Evolutionary conservation across 2,113 vertebrate species (phyloP).

Genomic region (Corynorhinus townsendii): DNA sequence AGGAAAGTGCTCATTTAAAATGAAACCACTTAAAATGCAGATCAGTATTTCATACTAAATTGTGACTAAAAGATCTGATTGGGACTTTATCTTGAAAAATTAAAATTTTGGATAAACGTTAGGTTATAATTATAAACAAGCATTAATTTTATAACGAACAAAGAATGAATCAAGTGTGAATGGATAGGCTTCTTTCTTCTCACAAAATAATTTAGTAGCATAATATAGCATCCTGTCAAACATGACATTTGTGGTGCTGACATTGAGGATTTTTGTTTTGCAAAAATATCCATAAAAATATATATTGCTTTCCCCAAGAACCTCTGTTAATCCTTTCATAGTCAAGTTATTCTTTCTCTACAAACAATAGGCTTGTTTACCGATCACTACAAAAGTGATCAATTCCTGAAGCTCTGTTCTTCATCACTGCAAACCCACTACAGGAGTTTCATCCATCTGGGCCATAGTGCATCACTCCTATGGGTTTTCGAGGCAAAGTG

Average conservation of each 20-base stretch:
- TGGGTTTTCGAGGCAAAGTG: not conserved
- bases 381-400: not conserved
- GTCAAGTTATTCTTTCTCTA: not conserved
- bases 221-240: not conserved
- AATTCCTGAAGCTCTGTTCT: not conserved
- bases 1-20: not conserved
- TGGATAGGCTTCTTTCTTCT: conserved; percentile 10
- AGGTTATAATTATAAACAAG: conserved; percentile 12
- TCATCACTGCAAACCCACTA: not conserved
- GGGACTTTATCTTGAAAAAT: conserved; percentile 18
- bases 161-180: conserved; percentile 14
- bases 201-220: not conserved
- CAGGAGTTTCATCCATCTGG: not conserved
- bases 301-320: not conserved
- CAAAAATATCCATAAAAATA: not conserved
- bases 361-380: not conserved
- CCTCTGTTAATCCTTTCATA: not conserved
- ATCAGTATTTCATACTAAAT: not conserved
- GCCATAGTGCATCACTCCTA: not conserved
- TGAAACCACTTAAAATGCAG: conserved; percentile 23
- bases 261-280: not conserved
- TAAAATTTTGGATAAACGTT: conserved; percentile 13
- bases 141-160: conserved; percentile 13
- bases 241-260: conserved; percentile 12
- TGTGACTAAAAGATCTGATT: not conserved